Conservation (phyloP, 1,140 invertebrate genomes). For the Frieseomelitta varia region DNA sequence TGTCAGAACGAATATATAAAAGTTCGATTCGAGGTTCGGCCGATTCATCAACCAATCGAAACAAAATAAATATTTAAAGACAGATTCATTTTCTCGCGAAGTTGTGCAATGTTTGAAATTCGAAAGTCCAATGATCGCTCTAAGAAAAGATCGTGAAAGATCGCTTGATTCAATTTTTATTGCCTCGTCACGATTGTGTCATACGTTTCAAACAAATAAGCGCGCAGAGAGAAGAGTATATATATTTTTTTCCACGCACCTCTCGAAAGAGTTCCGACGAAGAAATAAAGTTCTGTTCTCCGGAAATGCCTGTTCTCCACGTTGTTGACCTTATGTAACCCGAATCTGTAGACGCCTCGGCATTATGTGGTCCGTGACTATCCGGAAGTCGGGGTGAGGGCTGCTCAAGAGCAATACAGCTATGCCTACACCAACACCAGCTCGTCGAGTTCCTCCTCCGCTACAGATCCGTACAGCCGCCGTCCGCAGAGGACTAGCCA, state of each 20-base stretch:
- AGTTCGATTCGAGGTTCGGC: not conserved
- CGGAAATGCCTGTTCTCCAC: constrained; percentile 64
- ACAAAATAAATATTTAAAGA: not conserved
- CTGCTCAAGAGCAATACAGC: constrained; percentile 90
- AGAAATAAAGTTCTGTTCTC: constrained; percentile 44
- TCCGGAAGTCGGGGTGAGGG: constrained; percentile 86
- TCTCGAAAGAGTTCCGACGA: not conserved
- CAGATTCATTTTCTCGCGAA: not conserved
- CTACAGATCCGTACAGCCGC: constrained; percentile 82
- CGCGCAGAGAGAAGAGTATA: not conserved
- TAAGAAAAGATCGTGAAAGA: not conserved
- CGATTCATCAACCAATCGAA: not conserved
- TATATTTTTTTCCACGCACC: no score
- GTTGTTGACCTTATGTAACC: constrained; percentile 76
- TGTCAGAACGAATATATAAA: not conserved
- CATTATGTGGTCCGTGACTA: constrained; percentile 92
- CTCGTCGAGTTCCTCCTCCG: constrained; percentile 81
- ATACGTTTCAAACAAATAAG: no score
- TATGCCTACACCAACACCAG: constrained; percentile 88
- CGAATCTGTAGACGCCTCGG: constrained; percentile 87
- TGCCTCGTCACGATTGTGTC: no score
- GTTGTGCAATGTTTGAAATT: not conserved
- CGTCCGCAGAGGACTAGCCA: constrained; percentile 85
- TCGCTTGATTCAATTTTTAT: not conserved
- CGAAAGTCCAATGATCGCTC: not conserved